Base-by-base conservation (phyloP, 2,888 invertebrate species). In the Agrenia bidenticulata region DNA sequence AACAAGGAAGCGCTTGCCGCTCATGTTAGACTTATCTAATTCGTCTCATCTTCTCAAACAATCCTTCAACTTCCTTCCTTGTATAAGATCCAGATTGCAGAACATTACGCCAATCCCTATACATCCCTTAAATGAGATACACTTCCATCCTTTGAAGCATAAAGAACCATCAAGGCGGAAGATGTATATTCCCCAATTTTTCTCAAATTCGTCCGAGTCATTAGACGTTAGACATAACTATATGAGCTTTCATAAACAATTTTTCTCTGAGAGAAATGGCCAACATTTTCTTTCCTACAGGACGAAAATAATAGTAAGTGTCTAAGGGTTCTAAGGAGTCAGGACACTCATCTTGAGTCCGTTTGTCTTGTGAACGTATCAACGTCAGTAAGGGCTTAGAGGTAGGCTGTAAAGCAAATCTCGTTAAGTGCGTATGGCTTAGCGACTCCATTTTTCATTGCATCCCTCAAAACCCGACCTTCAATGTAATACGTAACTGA, bases 191-290 rank as follows among this genome's bases (percentile, higher is more conserved):
- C 9, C 9, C 13, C 51, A 13, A 51, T 24, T 51, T 51, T 51
- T 51, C 24, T 17, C 23, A 51, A 51, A 51, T 51, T 51, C 51
- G 15, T 51, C 21, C 51, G 24, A 51, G 9, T 51, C 51, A 51
- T 51, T 23, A 51, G 51, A 24, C 23, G 2, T 11, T 32, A 7
- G 4, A 32, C 4, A 11, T 32, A n/a, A n/a, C 32, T 11, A 11
- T 32, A 32, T 32, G 11, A 11, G 32, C 7, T 17, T 45, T 45
- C 45, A 17, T 45, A 45, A 45, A 15, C 19, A 19, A 45, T 45
- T 45, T 39, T 19, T 45, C 45, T 5, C 7, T 5, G 32, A 45
- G 45, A 45, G 5, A 45, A 45, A 45, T 45, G 5, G 5, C 45
- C 5, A 45, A 19, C 45, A 45, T 45, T 19, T 32, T 32, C 32